These are phyloP conservation scores for Phasianus colchicus DNA, from an alignment of 2,113 vertebrate species.

Conservation along the genomic window DNA sequence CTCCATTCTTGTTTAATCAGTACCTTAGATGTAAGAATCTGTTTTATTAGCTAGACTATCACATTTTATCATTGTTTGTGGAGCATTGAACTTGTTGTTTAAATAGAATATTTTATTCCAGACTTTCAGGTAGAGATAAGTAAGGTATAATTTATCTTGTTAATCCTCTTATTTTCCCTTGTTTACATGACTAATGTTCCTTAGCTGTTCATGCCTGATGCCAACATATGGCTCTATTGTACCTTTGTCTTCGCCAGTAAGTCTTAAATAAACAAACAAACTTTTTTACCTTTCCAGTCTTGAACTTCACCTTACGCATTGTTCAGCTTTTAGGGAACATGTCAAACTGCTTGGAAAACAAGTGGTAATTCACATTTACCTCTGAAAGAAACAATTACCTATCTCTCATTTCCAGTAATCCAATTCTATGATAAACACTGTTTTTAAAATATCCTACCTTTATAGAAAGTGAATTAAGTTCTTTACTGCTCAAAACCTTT, in stretches of 20 bases:
- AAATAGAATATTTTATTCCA: conserved; percentile 69
- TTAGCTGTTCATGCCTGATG: conserved; percentile 47
- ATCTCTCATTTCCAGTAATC: conserved; percentile 47
- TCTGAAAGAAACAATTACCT: conserved; percentile 66
- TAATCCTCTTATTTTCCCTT: conserved; percentile 68
- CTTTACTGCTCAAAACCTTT: conserved; percentile 8
- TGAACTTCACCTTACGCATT: conserved; percentile 49
- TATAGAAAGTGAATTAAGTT: not conserved
- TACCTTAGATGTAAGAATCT: not conserved
- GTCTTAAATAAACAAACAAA: conserved; percentile 67
- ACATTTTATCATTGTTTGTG: conserved; percentile 47
- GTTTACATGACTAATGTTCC: conserved; percentile 69
- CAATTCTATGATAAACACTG: conserved; percentile 25
- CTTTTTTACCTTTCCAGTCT: conserved; percentile 60
- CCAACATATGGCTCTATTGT: conserved; percentile 51
- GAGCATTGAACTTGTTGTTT: conserved; percentile 17
- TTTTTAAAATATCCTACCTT: not conserved
- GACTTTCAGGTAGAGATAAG: conserved; percentile 47
- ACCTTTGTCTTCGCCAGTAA: conserved; percentile 51
- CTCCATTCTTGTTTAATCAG: not conserved
- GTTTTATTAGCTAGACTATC: conserved; percentile 28
- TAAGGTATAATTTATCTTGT: conserved; percentile 64
- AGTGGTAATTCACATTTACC: conserved; percentile 67
- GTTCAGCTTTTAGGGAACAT: conserved; percentile 40
- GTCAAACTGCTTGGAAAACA: conserved; percentile 71